A percentile compares a stretch with the other conserved stretches of the same genome.
Conservation (phyloP, 2,797 vertebrate genomes). For the Cygnus olor region DNA sequence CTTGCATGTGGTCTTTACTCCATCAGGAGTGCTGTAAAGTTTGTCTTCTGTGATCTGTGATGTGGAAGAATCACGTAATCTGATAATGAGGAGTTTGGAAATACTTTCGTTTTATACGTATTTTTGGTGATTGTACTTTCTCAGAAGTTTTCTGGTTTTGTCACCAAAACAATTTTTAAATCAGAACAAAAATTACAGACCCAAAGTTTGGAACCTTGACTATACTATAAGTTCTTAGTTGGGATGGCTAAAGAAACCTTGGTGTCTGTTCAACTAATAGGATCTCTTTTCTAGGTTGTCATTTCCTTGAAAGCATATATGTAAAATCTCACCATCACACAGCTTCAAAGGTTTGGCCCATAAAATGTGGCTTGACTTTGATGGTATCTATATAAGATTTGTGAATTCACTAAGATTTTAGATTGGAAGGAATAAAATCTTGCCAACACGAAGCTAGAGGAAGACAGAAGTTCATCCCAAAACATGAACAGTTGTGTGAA, state of each 20-base stretch:
- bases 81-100: not conserved
- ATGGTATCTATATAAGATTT: not conserved
- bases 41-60: not conserved
- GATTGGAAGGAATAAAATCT: not conserved
- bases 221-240: not conserved
- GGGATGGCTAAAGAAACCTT: not conserved
- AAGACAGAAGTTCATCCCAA: not conserved
- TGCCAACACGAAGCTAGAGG: not conserved
- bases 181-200: not conserved
- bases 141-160: not conserved
- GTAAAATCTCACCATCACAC: not conserved
- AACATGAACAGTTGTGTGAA: not conserved
- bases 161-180: not conserved
- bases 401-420: not conserved
- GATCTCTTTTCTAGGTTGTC: not conserved
- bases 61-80: not conserved
- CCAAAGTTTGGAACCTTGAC: not conserved
- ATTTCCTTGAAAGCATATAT: not conserved
- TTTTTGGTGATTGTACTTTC: not conserved
- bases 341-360: not conserved
- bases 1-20: not conserved
- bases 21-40: not conserved
- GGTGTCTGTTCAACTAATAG: rapidly evolving
- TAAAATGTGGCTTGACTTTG: not conserved
- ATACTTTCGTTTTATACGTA: not conserved